Percentiles rank a stretch among this genome's conserved stretches.
These are phyloP conservation scores for Microctonus hyperodae DNA, from an alignment of 2,888 invertebrate species.

Conservation along the genomic window DNA sequence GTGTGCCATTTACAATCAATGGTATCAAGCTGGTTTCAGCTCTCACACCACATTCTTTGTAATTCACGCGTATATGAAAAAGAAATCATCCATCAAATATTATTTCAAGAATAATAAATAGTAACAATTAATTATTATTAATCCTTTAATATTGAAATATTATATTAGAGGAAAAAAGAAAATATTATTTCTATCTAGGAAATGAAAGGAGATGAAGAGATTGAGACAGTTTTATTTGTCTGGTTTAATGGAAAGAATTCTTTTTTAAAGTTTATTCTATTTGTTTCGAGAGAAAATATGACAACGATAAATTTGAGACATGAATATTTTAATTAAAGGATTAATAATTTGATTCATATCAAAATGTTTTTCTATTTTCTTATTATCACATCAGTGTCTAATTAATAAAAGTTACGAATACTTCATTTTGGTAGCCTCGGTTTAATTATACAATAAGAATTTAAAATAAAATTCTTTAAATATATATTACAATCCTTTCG, in stretches of 20 bases:
- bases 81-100: too few relatives aligned
- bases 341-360: neutral
- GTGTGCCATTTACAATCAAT: slow-evolving; percentile 50
- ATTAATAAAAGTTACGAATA: neutral
- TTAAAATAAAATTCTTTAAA: neutral
- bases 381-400: neutral
- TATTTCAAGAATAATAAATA: neutral
- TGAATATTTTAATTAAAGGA: neutral
- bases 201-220: neutral
- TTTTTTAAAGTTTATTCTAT: neutral
- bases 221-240: neutral
- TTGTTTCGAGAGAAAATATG: neutral
- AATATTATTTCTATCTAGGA: neutral
- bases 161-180: neutral
- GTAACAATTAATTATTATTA: neutral
- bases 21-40: slow-evolving; percentile 37
- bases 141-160: slow-evolving; percentile 11
- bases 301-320: neutral
- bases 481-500: neutral
- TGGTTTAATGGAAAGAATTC: neutral
- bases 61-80: too few relatives aligned
- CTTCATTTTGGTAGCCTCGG: neutral
- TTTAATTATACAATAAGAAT: neutral
- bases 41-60: slow-evolving; percentile 57
- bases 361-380: neutral